Conservation (phyloP, 1,140 invertebrate genomes). For the Drosophila punjabiensis region DNA sequence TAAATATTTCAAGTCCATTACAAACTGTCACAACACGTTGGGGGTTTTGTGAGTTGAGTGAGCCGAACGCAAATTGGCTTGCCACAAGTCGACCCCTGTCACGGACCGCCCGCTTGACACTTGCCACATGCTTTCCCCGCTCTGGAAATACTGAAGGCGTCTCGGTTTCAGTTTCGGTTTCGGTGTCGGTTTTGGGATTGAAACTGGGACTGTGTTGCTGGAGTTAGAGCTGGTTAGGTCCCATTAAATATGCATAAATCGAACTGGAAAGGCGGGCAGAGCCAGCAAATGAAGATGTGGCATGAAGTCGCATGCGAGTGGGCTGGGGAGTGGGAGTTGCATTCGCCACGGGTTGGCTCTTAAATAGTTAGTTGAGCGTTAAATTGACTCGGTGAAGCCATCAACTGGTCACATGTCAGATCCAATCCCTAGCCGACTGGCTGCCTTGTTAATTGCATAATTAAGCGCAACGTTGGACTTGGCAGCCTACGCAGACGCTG, state of each 20-base stretch:
- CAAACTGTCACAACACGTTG: slow-evolving; percentile 59
- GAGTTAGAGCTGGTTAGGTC: slow-evolving; percentile 7
- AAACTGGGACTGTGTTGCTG: slow-evolving; percentile 1
- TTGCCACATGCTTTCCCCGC: slow-evolving; percentile 47
- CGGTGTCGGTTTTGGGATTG: slow-evolving; percentile 5
- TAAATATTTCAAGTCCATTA: slow-evolving; percentile 65
- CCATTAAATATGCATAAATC: slow-evolving; percentile 71
- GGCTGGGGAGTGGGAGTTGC: slow-evolving; percentile 24
- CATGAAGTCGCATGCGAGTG: slow-evolving; percentile 16
- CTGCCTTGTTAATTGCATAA: slow-evolving; percentile 74
- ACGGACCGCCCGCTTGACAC: slow-evolving; percentile 41
- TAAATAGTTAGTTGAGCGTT: slow-evolving; percentile 76
- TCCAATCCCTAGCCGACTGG: slow-evolving; percentile 51
- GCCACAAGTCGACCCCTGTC: slow-evolving; percentile 34
- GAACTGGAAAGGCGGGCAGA: slow-evolving; percentile 41
- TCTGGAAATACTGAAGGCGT: slow-evolving; percentile 45
- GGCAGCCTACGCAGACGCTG: slow-evolving; percentile 57
- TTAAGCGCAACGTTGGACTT: slow-evolving; percentile 62
- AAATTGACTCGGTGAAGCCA: slow-evolving; percentile 70
- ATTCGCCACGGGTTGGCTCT: slow-evolving; percentile 37
- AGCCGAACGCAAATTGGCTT: slow-evolving; percentile 57
- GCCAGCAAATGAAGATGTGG: slow-evolving; percentile 21
- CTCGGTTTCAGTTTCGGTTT: slow-evolving; percentile 18
- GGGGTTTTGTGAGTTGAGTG: slow-evolving; percentile 42
- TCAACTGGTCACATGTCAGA: slow-evolving; percentile 59